Conservation (phyloP, 2,888 invertebrate genomes). For the Metopia argyrocephala region DNA sequence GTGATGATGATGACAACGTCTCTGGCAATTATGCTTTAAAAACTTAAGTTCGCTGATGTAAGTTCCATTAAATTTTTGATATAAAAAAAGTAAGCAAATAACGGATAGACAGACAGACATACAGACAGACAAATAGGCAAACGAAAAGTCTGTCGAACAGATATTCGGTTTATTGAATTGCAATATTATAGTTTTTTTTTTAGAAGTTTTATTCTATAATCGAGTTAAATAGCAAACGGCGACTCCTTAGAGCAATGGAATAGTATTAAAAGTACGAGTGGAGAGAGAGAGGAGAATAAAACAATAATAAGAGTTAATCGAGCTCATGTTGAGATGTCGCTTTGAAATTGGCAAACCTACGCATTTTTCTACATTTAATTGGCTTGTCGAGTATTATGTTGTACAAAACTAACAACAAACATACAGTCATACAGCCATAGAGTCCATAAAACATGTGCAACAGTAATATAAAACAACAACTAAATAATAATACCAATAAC, state of each 20-base stretch:
- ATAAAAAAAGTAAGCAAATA: not conserved
- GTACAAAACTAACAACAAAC: constrained; percentile 31
- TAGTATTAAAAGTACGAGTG: not conserved
- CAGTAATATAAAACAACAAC: not conserved
- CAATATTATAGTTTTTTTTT: not conserved
- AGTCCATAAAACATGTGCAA: constrained; percentile 8
- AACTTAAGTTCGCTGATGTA: constrained; percentile 5
- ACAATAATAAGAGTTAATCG: constrained; percentile 19
- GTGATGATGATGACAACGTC: constrained; percentile 49
- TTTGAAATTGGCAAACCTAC: constrained; percentile 67
- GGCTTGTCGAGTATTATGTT: constrained; percentile 74
- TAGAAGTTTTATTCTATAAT: not conserved
- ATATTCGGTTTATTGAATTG: not conserved
- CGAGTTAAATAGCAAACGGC: not conserved
- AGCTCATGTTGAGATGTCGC: constrained; percentile 59
- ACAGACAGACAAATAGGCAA: constrained; percentile 14
- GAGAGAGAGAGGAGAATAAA: not conserved
- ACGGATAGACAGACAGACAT: constrained; percentile 9
- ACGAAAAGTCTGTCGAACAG: too few relatives aligned
- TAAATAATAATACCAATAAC: constrained; percentile 12
- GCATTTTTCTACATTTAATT: constrained; percentile 74
- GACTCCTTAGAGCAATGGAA: too few relatives aligned
- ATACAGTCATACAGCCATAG: not conserved
- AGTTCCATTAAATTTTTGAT: constrained; percentile 56
- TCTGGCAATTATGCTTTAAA: constrained; percentile 66